Base-by-base conservation (phyloP, 2,888 invertebrate genomes). In the Heteropelma amictum region DNA sequence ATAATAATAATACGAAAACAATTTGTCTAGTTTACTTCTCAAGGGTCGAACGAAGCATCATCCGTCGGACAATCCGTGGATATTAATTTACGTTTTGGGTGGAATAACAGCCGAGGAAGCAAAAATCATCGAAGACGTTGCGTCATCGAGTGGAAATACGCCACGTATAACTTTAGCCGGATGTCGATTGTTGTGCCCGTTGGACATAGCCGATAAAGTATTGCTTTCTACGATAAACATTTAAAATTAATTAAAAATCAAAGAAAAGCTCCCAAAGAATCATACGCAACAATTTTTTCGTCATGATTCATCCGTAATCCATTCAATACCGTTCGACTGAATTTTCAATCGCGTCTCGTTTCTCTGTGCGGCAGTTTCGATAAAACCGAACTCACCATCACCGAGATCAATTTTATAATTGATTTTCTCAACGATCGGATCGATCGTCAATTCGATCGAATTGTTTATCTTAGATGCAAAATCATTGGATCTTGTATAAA, bases 101-200 rank as follows among this genome's bases (percentile, higher is more conserved):
- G 94, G 94, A 5, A 89, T 94, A 2, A 93, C 93, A 0, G 91
- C 92, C 0, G 92, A 93, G 72, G 94, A 94, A 86, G 92, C 91
- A 74, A 91, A 90, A 82, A 90, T 90, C 10, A 78, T 92, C 0
- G 90, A 92, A 42, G 82, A 86, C 33, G 75, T 81, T n/a, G 72
- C 77, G 0, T 53, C 58, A 3, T 79, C 78, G 54, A 77, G 54
- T 63, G 38, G 74, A 10, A 69, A 78, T 58, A 72, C 58, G 49
- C 80, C 78, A 3, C 81, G 80, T 60, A 77, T 88, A 80, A 87
- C 83, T 2, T 65, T 89, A 28, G 87, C 85, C 40, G 88, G 88
- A 7, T 86, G 88, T n/a, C 81, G 83, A 75, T 33, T 89, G 28
- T 72, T 89, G 51, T 87, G 83, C 79, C 88, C 89, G 21, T 63